Evolutionary conservation across 2,797 vertebrate species (phyloP).

Genomic region (Apogon talboti): DNA sequence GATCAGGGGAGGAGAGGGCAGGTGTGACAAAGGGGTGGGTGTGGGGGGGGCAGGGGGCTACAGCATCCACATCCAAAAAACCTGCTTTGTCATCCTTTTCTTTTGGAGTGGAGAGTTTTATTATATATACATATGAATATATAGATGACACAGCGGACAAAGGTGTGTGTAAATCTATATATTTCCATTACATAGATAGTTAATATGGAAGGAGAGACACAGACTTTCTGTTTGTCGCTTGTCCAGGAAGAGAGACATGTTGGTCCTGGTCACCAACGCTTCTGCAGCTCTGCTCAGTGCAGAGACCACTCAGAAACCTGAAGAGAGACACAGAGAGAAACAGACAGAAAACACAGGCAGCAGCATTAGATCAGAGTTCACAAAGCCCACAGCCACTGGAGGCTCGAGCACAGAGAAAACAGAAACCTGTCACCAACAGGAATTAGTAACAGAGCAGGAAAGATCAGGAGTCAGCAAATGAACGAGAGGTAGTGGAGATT

Average conservation of each 20-base stretch:
- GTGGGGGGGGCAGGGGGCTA: constrained; percentile 69
- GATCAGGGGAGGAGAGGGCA: constrained; percentile 32
- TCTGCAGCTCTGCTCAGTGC: constrained; percentile 51
- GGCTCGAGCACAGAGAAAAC: too few species aligned
- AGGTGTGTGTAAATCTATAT: constrained; percentile 84
- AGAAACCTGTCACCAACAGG: too few species aligned
- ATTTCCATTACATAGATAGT: constrained; percentile 87
- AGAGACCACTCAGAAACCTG: constrained; percentile 72
- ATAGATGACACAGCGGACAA: constrained; percentile 84
- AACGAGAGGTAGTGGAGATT: too few species aligned
- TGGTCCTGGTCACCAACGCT: constrained; percentile 73
- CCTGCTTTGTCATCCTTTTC: constrained; percentile 70
- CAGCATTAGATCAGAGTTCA: too few species aligned
- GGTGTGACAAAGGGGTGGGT: constrained; percentile 20
- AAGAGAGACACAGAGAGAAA: constrained; percentile 24
- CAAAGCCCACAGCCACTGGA: too few species aligned
- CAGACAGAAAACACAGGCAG: too few species aligned
- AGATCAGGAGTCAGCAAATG: too few species aligned
- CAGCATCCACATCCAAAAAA: constrained; percentile 80
- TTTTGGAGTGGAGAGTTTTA: constrained; percentile 81
- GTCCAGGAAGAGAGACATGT: constrained; percentile 70
- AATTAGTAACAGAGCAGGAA: too few species aligned
- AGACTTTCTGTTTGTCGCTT: constrained; percentile 75
- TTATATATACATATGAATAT: constrained; percentile 88
- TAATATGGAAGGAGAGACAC: constrained; percentile 84